Evolutionary conservation across 2,797 vertebrate species (phyloP).

Genomic region (Ambastaia sidthimunki): DNA sequence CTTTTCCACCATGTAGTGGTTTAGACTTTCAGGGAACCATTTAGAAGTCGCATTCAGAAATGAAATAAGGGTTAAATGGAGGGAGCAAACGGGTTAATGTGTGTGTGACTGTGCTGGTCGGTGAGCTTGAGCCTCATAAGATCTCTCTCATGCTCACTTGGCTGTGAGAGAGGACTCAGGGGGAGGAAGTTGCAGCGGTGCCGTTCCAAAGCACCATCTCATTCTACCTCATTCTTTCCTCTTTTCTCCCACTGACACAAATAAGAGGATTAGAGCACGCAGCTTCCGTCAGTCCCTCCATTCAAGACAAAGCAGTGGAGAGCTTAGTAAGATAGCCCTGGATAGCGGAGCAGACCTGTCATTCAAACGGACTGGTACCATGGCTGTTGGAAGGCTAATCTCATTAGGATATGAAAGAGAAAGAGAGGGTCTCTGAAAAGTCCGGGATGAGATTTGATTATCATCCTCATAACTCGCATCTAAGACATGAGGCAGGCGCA

Average conservation of each 20-base stretch:
- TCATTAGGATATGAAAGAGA: slow-evolving; percentile 90
- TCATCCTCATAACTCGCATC: slow-evolving; percentile 41
- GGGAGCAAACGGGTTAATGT: slow-evolving; percentile 31
- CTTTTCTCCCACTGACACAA: slow-evolving; percentile 93
- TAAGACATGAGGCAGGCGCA: slow-evolving; percentile 3
- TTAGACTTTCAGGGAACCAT: neutral
- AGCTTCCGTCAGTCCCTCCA: slow-evolving; percentile 96
- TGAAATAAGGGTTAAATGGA: slow-evolving; percentile 42
- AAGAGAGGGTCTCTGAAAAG: slow-evolving; percentile 32
- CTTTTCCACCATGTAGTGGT: slow-evolving; percentile 2
- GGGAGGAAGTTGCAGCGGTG: slow-evolving; percentile 53
- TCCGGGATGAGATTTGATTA: slow-evolving; percentile 45
- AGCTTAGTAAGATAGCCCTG: slow-evolving; percentile 94
- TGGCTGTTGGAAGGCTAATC: slow-evolving; percentile 91
- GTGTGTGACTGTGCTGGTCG: slow-evolving; percentile 47
- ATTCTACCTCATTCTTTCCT: slow-evolving; percentile 83
- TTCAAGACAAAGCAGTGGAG: slow-evolving; percentile 87
- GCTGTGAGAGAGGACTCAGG: slow-evolving; percentile 72
- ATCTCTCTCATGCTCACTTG: slow-evolving; percentile 82
- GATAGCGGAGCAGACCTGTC: slow-evolving; percentile 98
- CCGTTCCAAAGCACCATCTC: slow-evolving; percentile 86
- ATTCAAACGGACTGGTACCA: slow-evolving; percentile 88
- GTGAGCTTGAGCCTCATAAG: slow-evolving; percentile 73
- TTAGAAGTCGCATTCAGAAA: neutral
- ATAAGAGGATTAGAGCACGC: slow-evolving; percentile 98